Percentiles rank a stretch among this genome's conserved stretches.
Conservation (phyloP, 2,888 invertebrate genomes). For the Hybos culiciformis region DNA sequence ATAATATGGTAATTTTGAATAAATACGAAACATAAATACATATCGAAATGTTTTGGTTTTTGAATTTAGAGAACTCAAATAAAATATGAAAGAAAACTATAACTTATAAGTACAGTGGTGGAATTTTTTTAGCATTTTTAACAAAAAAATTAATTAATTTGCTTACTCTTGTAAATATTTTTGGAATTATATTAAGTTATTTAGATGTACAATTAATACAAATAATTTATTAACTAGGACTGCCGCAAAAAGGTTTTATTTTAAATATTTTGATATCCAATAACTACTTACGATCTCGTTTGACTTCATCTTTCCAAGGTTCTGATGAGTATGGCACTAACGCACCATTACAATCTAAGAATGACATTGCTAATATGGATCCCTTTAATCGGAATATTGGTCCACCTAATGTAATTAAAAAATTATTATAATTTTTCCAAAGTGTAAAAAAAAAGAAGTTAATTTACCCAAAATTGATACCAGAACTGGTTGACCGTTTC, state of each 20-base stretch:
- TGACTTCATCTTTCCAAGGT: constrained; percentile 76
- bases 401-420: constrained; percentile 53
- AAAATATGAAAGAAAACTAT: no score
- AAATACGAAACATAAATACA: no score
- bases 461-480: constrained; percentile 72
- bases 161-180: no score
- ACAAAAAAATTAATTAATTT: constrained; percentile 1
- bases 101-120: no score
- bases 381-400: constrained; percentile 95
- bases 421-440: background rate
- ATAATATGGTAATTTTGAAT: no score
- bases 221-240: background rate
- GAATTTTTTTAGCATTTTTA: no score
- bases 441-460: background rate
- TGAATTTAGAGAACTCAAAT: no score
- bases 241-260: background rate
- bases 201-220: no score
- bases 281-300: constrained; percentile 31
- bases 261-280: background rate
- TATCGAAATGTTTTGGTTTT: no score
- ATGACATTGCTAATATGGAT: constrained; percentile 84
- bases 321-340: constrained; percentile 83
- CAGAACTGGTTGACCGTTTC: constrained; percentile 74
- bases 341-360: constrained; percentile 89
- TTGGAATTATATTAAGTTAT: no score